Evolutionary conservation across 2,888 invertebrate species (phyloP).

Genomic region (Lithodes maja): DNA sequence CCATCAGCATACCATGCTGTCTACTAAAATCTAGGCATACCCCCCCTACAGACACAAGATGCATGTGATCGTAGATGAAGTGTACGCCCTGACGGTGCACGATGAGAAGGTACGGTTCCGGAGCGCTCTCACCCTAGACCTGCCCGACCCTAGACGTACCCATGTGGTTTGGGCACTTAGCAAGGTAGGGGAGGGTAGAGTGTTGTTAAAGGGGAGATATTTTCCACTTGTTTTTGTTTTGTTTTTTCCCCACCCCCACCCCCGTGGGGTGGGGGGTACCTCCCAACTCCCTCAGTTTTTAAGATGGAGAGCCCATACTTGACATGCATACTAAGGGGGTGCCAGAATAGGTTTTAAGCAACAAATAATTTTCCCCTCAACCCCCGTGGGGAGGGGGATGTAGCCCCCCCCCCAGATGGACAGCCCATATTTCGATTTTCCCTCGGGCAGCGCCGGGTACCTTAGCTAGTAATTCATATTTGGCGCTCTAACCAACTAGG

Average conservation of each 20-base stretch:
- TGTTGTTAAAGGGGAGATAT: too few species aligned
- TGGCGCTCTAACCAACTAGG: too few species aligned
- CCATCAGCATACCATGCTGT: too few species aligned
- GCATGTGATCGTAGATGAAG: conserved; percentile 73
- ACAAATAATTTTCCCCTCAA: not conserved
- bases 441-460: too few species aligned
- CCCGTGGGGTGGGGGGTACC: not conserved
- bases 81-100: conserved; percentile 72
- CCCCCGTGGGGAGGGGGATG: not conserved
- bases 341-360: not conserved
- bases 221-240: too few species aligned
- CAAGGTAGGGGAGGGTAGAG: conserved; percentile 48
- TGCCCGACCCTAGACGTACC: conserved; percentile 72
- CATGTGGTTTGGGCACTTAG: conserved; percentile 72
- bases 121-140: conserved; percentile 72
- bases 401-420: too few species aligned
- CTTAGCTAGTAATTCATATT: too few species aligned
- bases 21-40: not conserved
- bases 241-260: too few species aligned
- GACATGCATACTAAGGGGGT: too few species aligned
- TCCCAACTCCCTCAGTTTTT: too few species aligned
- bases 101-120: conserved; percentile 64
- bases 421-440: too few species aligned
- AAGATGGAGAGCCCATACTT: too few species aligned
- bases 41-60: conserved; percentile 69